phyloP scores from a whole-genome alignment of 2,888 invertebrate species.

The Hylaea fasciaria region DNA sequence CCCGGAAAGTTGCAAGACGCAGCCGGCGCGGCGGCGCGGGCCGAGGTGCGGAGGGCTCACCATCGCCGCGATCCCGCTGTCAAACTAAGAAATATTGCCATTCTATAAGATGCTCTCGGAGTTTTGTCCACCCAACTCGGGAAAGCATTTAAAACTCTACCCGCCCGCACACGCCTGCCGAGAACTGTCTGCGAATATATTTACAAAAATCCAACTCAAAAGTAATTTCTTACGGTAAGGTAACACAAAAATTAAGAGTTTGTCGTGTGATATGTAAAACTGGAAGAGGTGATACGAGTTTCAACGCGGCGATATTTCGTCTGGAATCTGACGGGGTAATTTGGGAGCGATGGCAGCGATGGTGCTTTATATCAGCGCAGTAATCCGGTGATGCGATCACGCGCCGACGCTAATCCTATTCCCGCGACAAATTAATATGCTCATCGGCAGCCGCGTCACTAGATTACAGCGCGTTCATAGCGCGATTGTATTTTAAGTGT shows the following conservation, averaged over 20 bases:
- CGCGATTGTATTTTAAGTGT: conserved; percentile 87
- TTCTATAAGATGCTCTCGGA: conserved; percentile 52
- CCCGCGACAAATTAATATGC: conserved; percentile 83
- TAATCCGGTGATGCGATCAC: conserved; percentile 62
- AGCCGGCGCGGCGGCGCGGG: conserved; percentile 52
- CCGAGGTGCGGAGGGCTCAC: conserved; percentile 48
- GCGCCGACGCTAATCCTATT: conserved; percentile 73
- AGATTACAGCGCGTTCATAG: conserved; percentile 82
- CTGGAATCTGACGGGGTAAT: conserved; percentile 53
- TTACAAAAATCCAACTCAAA: conserved; percentile 25
- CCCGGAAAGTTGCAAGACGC: conserved; percentile 74
- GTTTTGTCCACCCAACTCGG: conserved; percentile 54
- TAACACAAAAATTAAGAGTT: conserved; percentile 16
- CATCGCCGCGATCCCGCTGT: conserved; percentile 66
- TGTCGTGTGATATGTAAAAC: conserved; percentile 14
- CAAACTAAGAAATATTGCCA: conserved; percentile 80
- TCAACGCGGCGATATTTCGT: conserved; percentile 27
- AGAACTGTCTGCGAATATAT: conserved; percentile 33
- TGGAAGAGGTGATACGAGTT: conserved; percentile 21
- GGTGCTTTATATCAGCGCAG: conserved; percentile 58
- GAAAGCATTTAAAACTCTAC: conserved; percentile 55
- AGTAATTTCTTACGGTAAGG: conserved; percentile 14
- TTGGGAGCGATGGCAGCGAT: conserved; percentile 51
- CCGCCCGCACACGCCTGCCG: conserved; percentile 33
- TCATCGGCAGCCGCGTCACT: conserved; percentile 83